Evolutionary conservation across 1,140 invertebrate species (phyloP), one percentile per base, ranked within the genome.

Genomic region (Thalassaphorura encarpata): DNA sequence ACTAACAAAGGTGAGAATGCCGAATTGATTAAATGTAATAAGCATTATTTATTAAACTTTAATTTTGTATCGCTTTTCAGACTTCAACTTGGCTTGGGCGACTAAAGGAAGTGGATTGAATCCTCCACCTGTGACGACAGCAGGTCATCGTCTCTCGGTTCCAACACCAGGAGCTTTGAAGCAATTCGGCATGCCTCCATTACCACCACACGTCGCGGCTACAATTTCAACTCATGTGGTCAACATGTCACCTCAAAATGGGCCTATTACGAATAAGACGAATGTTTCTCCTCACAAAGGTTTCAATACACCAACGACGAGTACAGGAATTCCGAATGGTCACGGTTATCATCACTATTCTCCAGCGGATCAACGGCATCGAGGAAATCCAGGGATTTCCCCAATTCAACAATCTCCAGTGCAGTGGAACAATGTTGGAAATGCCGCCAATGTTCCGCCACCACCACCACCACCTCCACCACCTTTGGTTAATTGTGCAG

Each of bases 131-230:
- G 42, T 18, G 33, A 33, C 33, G 1, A 54, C 27, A 23, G 42
- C 40, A 27, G 45, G 31, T 13, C 48, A 52, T n/a, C 41, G 61
- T 6, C 39, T 63, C 11, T 63, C 61, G 3, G 58, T 63, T 6
- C 61, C 61, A 33, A 63, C 61, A 5, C 43, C 54, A 19, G 61
- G 47, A 46, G 61, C 61, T 1, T 21, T 60, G 21, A 63, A 63
- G 41, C 61, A 63, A 45, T 47, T 26, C 29, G 61, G 56, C 23
- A 58, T 59, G 56, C 56, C 61, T 19, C 56, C 61, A 11, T 42
- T 60, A n/a, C 61, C 57, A 24, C 28, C 26, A 53, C 19, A 23
- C 54, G 27, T 23, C 33, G 11, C 31, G 36, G 24, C 45, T 24
- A 18, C 24, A 4, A 47, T 23, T 6, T 47, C 45, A 24, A 15